A percentile compares a stretch with the other conserved stretches of the same genome.
Conservation (phyloP, 2,888 invertebrate species). For the Chironomus riparius region DNA sequence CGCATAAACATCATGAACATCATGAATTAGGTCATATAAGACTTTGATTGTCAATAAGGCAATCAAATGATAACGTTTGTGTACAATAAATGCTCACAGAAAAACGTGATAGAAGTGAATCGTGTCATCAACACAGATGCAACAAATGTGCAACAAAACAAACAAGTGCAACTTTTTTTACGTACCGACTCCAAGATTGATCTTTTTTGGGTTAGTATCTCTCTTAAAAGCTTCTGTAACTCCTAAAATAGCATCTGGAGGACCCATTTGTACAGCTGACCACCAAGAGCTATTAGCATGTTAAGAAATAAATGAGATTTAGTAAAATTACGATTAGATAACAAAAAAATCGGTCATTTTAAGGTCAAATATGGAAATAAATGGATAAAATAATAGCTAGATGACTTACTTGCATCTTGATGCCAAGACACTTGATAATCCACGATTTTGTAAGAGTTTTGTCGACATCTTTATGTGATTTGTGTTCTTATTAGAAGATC, state of each 20-base stretch:
- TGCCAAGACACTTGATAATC: slow-evolving; percentile 11
- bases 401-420: slow-evolving; percentile 4
- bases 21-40: background rate
- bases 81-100: background rate
- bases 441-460: slow-evolving; percentile 4
- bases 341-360: background rate
- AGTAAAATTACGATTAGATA: slow-evolving; percentile 14
- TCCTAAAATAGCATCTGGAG: slow-evolving; percentile 96
- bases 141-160: no score
- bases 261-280: slow-evolving; percentile 87
- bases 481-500: background rate
- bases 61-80: background rate
- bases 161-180: background rate
- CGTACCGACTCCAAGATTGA: slow-evolving; percentile 79
- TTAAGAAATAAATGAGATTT: background rate
- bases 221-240: slow-evolving; percentile 92
- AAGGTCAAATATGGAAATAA: background rate
- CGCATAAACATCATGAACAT: no score
- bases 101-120: no score
- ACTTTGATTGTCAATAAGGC: no score
- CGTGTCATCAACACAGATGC: no score
- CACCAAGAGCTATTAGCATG: slow-evolving; percentile 64
- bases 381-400: background rate
- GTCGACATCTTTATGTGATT: background rate
- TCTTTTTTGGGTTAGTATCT: slow-evolving; percentile 85